Percentiles rank a stretch among this genome's conserved stretches.
These are phyloP conservation scores for Limulus polyphemus DNA, from an alignment of 2,888 invertebrate genomes.

Conservation along the genomic window DNA sequence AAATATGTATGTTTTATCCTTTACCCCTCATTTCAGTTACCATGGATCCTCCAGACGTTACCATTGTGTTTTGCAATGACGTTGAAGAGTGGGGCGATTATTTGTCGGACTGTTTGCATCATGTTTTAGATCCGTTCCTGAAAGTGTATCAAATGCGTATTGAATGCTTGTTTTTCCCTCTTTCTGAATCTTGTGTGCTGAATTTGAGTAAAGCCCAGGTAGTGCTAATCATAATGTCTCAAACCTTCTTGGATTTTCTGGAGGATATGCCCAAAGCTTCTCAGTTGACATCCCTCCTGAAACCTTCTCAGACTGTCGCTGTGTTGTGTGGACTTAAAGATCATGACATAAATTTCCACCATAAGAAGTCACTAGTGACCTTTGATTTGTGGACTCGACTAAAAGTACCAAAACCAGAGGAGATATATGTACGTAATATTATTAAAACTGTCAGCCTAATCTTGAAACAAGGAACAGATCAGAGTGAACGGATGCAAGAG, in stretches of 20 bases:
- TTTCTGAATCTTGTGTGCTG: not conserved
- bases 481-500: constrained; percentile 42
- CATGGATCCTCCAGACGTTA: constrained; percentile 16
- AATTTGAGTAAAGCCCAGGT: not conserved
- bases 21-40: too few species aligned
- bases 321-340: constrained; percentile 62
- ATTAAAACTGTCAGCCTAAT: constrained; percentile 44
- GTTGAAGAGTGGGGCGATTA: constrained; percentile 22
- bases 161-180: not conserved
- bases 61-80: constrained; percentile 22
- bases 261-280: constrained; percentile 26
- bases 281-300: constrained; percentile 47
- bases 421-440: constrained; percentile 51
- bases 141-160: constrained; percentile 8
- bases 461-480: constrained; percentile 66
- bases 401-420: constrained; percentile 60
- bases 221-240: not conserved
- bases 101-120: constrained; percentile 17
- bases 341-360: constrained; percentile 55
- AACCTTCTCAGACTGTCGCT: constrained; percentile 59
- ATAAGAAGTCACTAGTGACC: constrained; percentile 56
- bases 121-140: constrained; percentile 2
- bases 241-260: not conserved
- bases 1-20: too few species aligned
- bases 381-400: constrained; percentile 70